Evolutionary conservation across 2,888 invertebrate genomes (phyloP).

Genomic region (Acleris sparsana): DNA sequence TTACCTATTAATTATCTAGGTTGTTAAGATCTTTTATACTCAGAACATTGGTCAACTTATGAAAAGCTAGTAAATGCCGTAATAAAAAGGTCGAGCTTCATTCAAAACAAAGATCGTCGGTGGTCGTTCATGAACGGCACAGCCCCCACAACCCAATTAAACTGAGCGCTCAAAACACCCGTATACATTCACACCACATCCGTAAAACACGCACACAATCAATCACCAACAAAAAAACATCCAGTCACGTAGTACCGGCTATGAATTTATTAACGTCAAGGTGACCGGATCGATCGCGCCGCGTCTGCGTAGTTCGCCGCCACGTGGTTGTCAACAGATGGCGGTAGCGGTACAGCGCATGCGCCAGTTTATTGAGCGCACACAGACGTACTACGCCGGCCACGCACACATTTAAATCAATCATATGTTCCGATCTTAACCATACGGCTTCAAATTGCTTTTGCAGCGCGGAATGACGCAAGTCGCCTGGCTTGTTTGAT

Average conservation of each 20-base stretch:
- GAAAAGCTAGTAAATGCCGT: no score
- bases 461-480: slow-evolving; percentile 72
- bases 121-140: background rate
- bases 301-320: slow-evolving; percentile 59
- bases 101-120: background rate
- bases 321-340: slow-evolving; percentile 80
- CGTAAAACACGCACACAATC: slow-evolving; percentile 33
- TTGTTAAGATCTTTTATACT: no score
- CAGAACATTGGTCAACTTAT: no score
- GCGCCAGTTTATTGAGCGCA: slow-evolving; percentile 74
- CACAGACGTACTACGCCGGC: slow-evolving; percentile 51
- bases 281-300: slow-evolving; percentile 74
- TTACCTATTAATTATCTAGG: no score
- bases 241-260: slow-evolving; percentile 51
- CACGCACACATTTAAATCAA: slow-evolving; percentile 66
- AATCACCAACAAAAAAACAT: slow-evolving; percentile 31
- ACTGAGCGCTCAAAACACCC: slow-evolving; percentile 14
- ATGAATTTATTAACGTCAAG: slow-evolving; percentile 79
- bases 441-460: slow-evolving; percentile 78
- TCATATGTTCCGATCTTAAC: slow-evolving; percentile 75
- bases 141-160: slow-evolving; percentile 9
- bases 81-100: no score
- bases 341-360: slow-evolving; percentile 71
- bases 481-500: slow-evolving; percentile 44
- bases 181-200: slow-evolving; percentile 32